Base-by-base conservation (phyloP, 2,888 invertebrate genomes). In the Malthinus flaveolus region DNA sequence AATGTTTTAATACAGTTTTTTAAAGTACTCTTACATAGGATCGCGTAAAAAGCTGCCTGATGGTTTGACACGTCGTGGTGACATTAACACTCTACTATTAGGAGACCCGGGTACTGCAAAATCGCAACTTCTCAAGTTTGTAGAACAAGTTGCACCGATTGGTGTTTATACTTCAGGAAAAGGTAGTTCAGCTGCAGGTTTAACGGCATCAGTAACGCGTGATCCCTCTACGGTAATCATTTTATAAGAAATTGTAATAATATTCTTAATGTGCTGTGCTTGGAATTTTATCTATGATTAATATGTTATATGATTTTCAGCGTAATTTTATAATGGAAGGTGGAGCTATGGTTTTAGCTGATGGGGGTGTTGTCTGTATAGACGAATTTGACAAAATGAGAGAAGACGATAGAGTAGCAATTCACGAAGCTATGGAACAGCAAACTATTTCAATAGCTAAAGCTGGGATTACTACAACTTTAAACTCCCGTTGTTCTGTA, bases 31-130 rank as follows among this genome's bases (percentile, higher is more conserved):
- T 35, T 44, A 7, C 32, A 8, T 37, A 86, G 86, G 91, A 9
- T 87, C 93, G 0, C 84, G 93, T 23, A 94, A 95, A 75, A 83
- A 88, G 7, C 81, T 99, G 68, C 99, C 99, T 0, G 99, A 99
- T 79, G 98, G 98, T 1, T 80, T 99, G 56, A 93, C 92, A 0
- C 85, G 99, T 8, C 86, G 99, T 75, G 99, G 99, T 2, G 99
- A 99, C 76, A 96, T 99, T 65, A 99, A 99, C 75, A 84, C 99
- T 13, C 80, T 99, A 9, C 82, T 99, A 59, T 82, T 99, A 31
- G 99, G 99, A 37, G 99, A 99, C 82, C 99, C 99, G 0, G 99
- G 99, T 71, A 99, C 99, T 0, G 99, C 99, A n/a, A 99, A 99
- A 78, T 97, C 97, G 0, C 99, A 99, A 76, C 81, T 99, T 56